Conservation (phyloP, 2,888 invertebrate genomes). For the Nemurella pictetii region DNA sequence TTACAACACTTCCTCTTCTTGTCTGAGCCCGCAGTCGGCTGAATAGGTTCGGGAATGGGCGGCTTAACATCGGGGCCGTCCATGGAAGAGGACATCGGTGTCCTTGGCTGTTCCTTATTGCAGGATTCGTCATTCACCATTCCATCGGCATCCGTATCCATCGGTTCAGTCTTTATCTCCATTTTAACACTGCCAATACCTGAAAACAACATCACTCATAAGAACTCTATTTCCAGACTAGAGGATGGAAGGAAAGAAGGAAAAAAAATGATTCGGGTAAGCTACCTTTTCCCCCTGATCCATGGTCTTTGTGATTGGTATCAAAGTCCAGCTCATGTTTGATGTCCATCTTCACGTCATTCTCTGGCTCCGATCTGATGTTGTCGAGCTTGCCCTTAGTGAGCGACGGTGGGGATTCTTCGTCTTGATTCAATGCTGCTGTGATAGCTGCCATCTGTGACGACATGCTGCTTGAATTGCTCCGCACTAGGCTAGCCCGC, state of each 20-base stretch:
- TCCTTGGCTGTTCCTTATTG: slow-evolving; percentile 63
- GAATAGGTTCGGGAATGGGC: slow-evolving; percentile 58
- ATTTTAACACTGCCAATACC: slow-evolving; percentile 53
- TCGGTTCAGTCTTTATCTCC: slow-evolving; percentile 64
- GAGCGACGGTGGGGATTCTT: slow-evolving; percentile 62
- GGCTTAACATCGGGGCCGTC: slow-evolving; percentile 63
- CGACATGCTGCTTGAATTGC: slow-evolving; percentile 59
- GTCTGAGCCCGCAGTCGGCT: slow-evolving; percentile 56
- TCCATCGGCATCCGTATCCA: slow-evolving; percentile 52
- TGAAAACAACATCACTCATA: neutral
- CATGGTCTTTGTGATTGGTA: slow-evolving; percentile 58
- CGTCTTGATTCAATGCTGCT: slow-evolving; percentile 67
- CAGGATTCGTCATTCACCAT: slow-evolving; percentile 55
- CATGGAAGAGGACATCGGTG: slow-evolving; percentile 55
- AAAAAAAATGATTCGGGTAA: too few species aligned
- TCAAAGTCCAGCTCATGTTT: slow-evolving; percentile 63
- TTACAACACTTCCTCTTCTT: slow-evolving; percentile 71
- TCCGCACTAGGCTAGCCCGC: slow-evolving; percentile 56
- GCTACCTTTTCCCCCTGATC: slow-evolving; percentile 59
- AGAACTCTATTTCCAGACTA: neutral
- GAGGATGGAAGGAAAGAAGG: neutral
- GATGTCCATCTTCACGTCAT: slow-evolving; percentile 55
- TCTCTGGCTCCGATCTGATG: slow-evolving; percentile 54
- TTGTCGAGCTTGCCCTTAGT: slow-evolving; percentile 59
- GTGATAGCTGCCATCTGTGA: slow-evolving; percentile 74